Base-by-base conservation (phyloP, 2,888 invertebrate species). In the Caenorhabditis sulstoni region DNA sequence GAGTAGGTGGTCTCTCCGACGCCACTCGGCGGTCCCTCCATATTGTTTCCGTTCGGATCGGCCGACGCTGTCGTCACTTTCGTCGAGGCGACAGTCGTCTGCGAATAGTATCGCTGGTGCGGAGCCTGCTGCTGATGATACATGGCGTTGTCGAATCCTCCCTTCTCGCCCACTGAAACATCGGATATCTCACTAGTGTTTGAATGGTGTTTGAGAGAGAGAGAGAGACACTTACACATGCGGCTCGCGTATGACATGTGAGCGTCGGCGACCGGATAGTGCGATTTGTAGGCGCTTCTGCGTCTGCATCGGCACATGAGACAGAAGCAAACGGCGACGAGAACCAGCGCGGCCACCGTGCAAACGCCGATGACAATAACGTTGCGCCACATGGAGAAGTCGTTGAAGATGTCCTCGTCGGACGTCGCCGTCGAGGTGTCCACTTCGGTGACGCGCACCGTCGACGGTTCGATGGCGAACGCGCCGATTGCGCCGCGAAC, bases 1-100 rank as follows among this genome's bases (percentile, higher is more conserved):
- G 83, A 79, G 67, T 90, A 90, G 1, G 89, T 89, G 3, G 89
- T 87, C 75, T 89, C 89, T 29, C 89, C 90, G 23, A 88, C 84
- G 59, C 90, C 90, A 18, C 80, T 81, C 1, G 89, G 85, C 12
- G 79, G 65, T 20, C 68, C 68, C 35, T 76, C 79, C 11, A 73
- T 23, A 35, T 75, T 77, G 18, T 29, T 29, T 29, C 44, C 65
- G 20, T 71, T 71, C 9, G 67, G 66, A 18, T 79, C 75, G n/a
- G 47, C 58, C 1, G 61, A 68, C 7, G 76, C 70, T 1, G 52
- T 35, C 16, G 65, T 62, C 37, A 65, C 67, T 45, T 83, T 83
- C 1, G 80, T 82, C 1, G 81, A 82, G 4, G 79, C 81, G n/a
- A 81, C 75, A 1, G 80, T 81, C 5, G 83, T 75, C 44, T 82